phyloP scores from a whole-genome alignment of 2,888 invertebrate species.

The Dexiosoma caninum region DNA sequence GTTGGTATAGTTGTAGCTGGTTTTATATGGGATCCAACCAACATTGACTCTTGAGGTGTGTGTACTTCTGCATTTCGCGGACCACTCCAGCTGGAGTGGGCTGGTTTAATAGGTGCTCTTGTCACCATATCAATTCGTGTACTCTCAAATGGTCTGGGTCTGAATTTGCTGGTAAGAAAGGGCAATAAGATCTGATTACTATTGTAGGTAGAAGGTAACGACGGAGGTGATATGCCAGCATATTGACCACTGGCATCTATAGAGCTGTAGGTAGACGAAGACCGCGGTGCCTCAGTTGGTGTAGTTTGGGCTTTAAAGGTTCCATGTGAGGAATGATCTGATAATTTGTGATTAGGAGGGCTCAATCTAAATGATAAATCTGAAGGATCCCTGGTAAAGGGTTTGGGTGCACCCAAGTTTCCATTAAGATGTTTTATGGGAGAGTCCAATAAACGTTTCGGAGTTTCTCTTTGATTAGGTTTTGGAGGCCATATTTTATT shows the following conservation, averaged over 20 bases:
- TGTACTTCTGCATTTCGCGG: conserved; percentile 78
- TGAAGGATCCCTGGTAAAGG: conserved; percentile 78
- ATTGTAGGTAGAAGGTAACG: conserved; percentile 61
- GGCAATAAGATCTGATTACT: conserved; percentile 86
- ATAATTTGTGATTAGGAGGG: conserved; percentile 45
- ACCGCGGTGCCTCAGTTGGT: conserved; percentile 69
- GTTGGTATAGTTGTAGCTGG: conserved; percentile 70
- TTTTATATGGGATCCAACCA: conserved; percentile 72
- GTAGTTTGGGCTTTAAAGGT: conserved; percentile 58
- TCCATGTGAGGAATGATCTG: conserved; percentile 54
- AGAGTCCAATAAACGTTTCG: conserved; percentile 79
- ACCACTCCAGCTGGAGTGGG: conserved; percentile 70
- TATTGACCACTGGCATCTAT: conserved; percentile 75
- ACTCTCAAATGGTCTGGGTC: conserved; percentile 79
- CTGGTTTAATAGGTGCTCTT: conserved; percentile 69
- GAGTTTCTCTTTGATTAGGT: conserved; percentile 73
- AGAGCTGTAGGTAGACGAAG: conserved; percentile 75
- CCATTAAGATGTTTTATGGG: conserved; percentile 79
- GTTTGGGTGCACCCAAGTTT: conserved; percentile 79
- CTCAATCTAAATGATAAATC: conserved; percentile 69
- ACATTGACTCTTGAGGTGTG: conserved; percentile 79
- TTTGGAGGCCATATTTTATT: conserved; percentile 33
- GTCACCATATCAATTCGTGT: conserved; percentile 66
- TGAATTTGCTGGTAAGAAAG: conserved; percentile 82
- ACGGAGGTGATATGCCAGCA: conserved; percentile 73